phyloP scores from a whole-genome alignment of 2,888 invertebrate genomes.

The Dyspetes luteomarginatus region DNA sequence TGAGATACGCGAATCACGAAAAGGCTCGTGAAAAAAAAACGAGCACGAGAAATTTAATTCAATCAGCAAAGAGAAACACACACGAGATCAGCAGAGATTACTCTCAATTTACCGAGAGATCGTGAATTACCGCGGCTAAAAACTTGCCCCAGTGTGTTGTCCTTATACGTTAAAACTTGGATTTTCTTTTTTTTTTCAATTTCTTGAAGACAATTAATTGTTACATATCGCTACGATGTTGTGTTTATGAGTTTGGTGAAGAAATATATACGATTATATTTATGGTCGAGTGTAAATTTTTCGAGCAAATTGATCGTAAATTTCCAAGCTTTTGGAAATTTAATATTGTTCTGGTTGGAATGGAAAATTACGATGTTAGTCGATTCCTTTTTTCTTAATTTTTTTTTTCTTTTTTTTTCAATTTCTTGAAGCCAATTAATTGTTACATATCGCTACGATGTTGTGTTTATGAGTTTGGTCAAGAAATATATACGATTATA shows the following conservation, averaged over 20 bases:
- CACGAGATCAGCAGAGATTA: conserved; percentile 49
- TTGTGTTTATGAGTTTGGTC: background rate
- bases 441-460: conserved; percentile 7
- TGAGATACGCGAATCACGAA: background rate
- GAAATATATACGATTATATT: conserved; percentile 1
- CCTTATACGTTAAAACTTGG: background rate
- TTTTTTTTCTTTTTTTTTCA: conserved; percentile 4
- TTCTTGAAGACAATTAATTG: conserved; percentile 3
- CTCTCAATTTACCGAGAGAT: conserved; percentile 39
- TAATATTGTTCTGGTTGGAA: background rate
- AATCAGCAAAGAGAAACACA: conserved; percentile 34
- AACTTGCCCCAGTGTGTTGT: conserved; percentile 6
- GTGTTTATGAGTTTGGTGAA: background rate
- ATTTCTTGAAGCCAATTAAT: conserved; percentile 4
- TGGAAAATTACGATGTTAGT: background rate
- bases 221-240: conserved; percentile 5
- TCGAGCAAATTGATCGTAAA: background rate
- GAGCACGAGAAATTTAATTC: conserved; percentile 34
- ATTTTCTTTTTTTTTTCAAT: conserved; percentile 2
- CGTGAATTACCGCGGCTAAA: conserved; percentile 9
- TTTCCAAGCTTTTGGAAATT: too few species aligned
- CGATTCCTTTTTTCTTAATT: background rate
- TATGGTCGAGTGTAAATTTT: background rate
- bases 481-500: background rate
- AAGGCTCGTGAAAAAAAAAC: background rate